Base-by-base conservation (phyloP, 2,113 vertebrate genomes). In the Grammomys dolichurus region DNA sequence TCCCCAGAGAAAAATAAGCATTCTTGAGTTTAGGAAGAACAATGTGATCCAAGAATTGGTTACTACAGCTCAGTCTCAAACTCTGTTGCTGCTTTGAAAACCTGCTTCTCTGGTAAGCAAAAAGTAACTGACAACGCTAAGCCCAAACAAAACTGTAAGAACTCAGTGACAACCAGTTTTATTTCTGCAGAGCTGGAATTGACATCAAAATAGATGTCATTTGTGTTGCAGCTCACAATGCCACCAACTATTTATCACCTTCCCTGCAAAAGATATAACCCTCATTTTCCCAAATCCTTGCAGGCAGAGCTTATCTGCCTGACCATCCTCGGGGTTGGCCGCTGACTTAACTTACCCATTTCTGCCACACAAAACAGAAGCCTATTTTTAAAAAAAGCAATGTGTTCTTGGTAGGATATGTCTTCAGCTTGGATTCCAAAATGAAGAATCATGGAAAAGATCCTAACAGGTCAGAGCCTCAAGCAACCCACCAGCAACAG, bases 391-490 rank as follows among this genome's bases (percentile, higher is more conserved):
- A 73, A 91, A 40, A 40, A 40, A 80, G 48, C 24, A 58, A 17
- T 69, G 7, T 75, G 36, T 70, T 43, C 43, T 92, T 43, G 22
- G 40, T 76, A 26, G 56, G 31, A 46, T 51, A n/a, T 0, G 28
- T 87, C 76, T 70, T 84, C 48, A 87, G 28, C 63, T 65, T 92
- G 89, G 28, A 95, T 92, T 92, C 91, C 86, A 69, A 84, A 87
- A 81, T 40, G 72, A 94, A 75, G 81, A 80, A 24, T 31, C 48
- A 13, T 6, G 40, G 76, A 43, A 73, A 88, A 90, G 48, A 92
- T 67, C 65, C 73, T 26, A 7, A 19, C 13, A 31, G 84, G 77
- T n/a, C 26, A 56, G 40, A 73, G 48, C 67, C 26, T 3, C 46
- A 9, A 36, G 88, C 16, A 40, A 43, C 33, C 22, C 17, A 6